Conservation (phyloP, 1,140 invertebrate genomes). For the Dryas iulia region DNA sequence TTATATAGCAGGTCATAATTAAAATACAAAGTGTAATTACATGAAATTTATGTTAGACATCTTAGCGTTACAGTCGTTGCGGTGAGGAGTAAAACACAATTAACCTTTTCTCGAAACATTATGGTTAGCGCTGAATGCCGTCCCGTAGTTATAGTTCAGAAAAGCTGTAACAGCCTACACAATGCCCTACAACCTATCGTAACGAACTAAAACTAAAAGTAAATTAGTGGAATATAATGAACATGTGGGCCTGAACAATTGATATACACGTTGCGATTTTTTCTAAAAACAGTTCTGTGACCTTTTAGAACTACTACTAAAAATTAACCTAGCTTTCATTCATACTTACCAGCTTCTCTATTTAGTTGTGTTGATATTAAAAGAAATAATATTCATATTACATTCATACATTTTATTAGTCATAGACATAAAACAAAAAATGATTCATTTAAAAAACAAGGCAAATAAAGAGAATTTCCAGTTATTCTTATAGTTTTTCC, state of each 20-base stretch:
- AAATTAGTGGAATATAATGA: background rate
- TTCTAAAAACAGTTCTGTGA: background rate
- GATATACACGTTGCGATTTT: background rate
- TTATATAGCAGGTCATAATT: slow-evolving; percentile 15
- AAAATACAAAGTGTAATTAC: slow-evolving; percentile 28
- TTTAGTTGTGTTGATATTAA: too few relatives aligned
- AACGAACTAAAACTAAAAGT: background rate
- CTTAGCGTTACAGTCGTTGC: slow-evolving; percentile 25
- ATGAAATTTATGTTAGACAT: slow-evolving; percentile 25
- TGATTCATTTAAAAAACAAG: too few relatives aligned
- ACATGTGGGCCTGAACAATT: background rate
- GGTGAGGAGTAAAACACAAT: slow-evolving; percentile 35
- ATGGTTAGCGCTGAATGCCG: slow-evolving; percentile 32
- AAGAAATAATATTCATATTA: too few relatives aligned
- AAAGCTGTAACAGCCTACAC: slow-evolving; percentile 64
- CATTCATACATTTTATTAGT: too few relatives aligned
- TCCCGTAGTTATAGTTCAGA: slow-evolving; percentile 44
- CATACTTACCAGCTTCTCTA: too few relatives aligned
- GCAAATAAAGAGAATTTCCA: too few relatives aligned
- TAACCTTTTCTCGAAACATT: slow-evolving; percentile 58
- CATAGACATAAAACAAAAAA: too few relatives aligned
- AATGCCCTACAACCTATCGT: slow-evolving; percentile 23
- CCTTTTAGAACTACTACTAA: too few relatives aligned
- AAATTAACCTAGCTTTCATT: too few relatives aligned
- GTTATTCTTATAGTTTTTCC: too few relatives aligned